Base-by-base conservation (phyloP, 2,888 invertebrate species). In the Abrostola tripartita region DNA sequence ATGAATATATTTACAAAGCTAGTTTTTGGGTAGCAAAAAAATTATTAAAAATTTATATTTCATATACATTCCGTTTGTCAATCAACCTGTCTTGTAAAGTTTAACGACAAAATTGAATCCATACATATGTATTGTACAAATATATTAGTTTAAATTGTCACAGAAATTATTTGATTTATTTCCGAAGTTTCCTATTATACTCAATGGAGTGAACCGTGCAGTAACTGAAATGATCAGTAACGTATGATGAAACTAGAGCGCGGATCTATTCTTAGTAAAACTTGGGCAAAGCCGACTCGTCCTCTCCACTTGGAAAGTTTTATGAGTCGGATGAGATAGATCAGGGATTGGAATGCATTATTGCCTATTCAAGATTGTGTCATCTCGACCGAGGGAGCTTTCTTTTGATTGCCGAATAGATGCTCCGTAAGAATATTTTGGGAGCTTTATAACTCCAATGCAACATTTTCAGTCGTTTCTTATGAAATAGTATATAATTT, bases 321-420 rank as follows among this genome's bases (percentile, higher is more conserved):
- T 90, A 92, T 88, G 89, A 88, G 82, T 86, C 87, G 88, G 88
- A 89, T 85, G 88, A 90, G 87, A 91, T 91, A 88, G 88, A 91
- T 90, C 87, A 88, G 85, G 85, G 85, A 85, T 83, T 82, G 84
- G 87, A 87, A 89, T 91, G 90, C 88, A 89, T 91, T 91, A 91
- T 90, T 91, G 88, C 87, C 89, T 87, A 86, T 90, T 87, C 85
- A 85, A 87, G 88, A 90, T 91, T 87, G 86, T 86, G 86, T 87
- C 88, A 84, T 83, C 83, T 79, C 79, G 77, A 71, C 73, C 74
- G 73, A 66, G 61, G 41, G 55, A 65, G 52, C 63, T 58, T 58
- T 52, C 37, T 73, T 58, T 74, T 54, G 65, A 66, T 61, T 59
- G 54, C 47, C 55, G 44, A 50, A 59, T 65, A 38, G 50, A 60